Base-by-base conservation (phyloP, 2,888 invertebrate species). In the Teleogryllus oceanicus region DNA sequence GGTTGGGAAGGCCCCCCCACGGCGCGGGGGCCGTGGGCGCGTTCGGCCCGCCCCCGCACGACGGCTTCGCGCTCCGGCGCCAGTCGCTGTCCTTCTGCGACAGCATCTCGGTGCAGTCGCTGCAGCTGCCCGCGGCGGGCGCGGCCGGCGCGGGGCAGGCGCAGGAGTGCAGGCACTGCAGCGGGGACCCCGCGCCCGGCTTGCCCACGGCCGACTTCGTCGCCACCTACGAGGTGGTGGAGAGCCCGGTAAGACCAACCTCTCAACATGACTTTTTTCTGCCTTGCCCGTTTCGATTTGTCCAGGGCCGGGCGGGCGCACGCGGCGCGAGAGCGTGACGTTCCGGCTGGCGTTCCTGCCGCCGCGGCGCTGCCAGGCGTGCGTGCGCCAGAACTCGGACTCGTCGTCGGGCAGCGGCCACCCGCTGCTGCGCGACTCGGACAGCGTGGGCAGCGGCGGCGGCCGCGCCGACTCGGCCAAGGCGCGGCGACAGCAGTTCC, bases 51-150 rank as follows among this genome's bases (percentile, higher is more conserved):
- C 78, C 51, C 81, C 81, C 49, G 79, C 83, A 49, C 51, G 80
- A 78, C 80, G 81, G 49, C 62, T 79, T 50, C 51, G 76, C 80
- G 10, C 78, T 80, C 37, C 80, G 84, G 16, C 83, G 84, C 16
- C 84, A 84, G 81, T 83, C 83, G 11, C 82, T 83, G 13, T 83
- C 83, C 1, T 83, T 83, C 76, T 83, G 83, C 76, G 85, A 85
- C 82, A 84, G 84, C 78, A 83, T 84, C 74, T 85, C 85, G 2
- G 84, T 85, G 50, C 85, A 85, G 80, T 85, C 85, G 82, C 85
- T 85, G 82, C 84, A 83, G 80, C 83, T 84, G 80, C 82, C 84
- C 50, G 75, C 79, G 4, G 76, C 77, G 10, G 75, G n/a, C n/a
- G 75, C 75, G 21, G 75, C 75, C 2, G 62, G 62, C 13, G 62